Percentiles rank a stretch among this genome's conserved stretches.
phyloP scores from a whole-genome alignment of 2,888 invertebrate genomes.

The Phengaris arion region DNA sequence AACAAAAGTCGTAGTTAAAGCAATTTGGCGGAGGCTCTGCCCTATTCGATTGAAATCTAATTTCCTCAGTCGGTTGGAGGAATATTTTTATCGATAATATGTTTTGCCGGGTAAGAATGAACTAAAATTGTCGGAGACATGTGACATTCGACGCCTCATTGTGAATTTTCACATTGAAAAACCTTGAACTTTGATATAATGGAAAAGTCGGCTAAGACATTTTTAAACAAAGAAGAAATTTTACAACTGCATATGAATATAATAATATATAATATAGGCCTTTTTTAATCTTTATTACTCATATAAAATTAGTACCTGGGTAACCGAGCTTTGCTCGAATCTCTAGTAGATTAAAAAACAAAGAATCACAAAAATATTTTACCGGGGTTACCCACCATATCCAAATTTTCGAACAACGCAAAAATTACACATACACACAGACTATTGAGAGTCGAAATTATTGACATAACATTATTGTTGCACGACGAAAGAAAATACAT shows the following conservation, averaged over 20 bases:
- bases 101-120: conserved; percentile 18
- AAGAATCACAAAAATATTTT: too few species aligned
- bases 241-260: not conserved
- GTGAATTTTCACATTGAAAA: conserved; percentile 11
- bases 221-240: not conserved
- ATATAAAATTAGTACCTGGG: too few species aligned
- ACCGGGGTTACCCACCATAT: too few species aligned
- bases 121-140: not conserved
- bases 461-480: too few species aligned
- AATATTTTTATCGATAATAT: conserved; percentile 21
- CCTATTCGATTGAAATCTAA: conserved; percentile 41
- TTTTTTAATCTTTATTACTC: not conserved
- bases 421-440: too few species aligned
- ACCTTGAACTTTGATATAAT: not conserved
- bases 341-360: too few species aligned
- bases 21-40: not conserved
- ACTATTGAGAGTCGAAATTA: too few species aligned
- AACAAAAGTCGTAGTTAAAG: not conserved
- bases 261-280: not conserved
- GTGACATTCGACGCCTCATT: conserved; percentile 10
- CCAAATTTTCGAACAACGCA: too few species aligned
- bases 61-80: conserved; percentile 33
- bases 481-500: too few species aligned
- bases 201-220: not conserved
- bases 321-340: too few species aligned